Conservation (phyloP, 1,140 invertebrate species). For the Macrocentrus cingulum region DNA sequence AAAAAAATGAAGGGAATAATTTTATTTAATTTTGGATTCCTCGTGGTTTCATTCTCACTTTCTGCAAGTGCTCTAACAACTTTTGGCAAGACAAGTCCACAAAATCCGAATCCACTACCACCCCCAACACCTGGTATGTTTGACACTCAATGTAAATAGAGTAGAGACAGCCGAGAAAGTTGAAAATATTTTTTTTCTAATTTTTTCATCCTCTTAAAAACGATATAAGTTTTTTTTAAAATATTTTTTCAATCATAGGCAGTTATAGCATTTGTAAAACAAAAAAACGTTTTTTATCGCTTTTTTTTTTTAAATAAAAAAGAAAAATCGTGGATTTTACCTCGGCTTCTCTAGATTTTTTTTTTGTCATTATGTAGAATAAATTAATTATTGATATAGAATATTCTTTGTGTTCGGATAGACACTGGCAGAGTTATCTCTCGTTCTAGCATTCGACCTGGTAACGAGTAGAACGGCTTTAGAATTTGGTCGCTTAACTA, state of each 20-base stretch:
- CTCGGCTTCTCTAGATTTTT: too few species aligned
- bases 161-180: too few species aligned
- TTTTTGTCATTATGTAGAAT: too few species aligned
- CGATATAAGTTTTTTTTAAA: too few species aligned
- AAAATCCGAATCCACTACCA: constrained; percentile 58
- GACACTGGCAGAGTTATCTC: constrained; percentile 13
- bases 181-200: too few species aligned
- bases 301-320: too few species aligned
- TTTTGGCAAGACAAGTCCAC: constrained; percentile 67
- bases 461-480: constrained; percentile 18
- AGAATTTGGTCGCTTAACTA: constrained; percentile 26
- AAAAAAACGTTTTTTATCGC: too few species aligned
- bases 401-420: not conserved
- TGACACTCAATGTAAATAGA: constrained; percentile 11
- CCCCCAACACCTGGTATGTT: constrained; percentile 61
- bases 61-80: constrained; percentile 66
- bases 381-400: too few species aligned
- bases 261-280: too few species aligned
- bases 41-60: constrained; percentile 50
- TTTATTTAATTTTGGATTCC: constrained; percentile 36
- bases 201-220: too few species aligned
- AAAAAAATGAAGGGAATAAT: constrained; percentile 38
- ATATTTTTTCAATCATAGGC: too few species aligned
- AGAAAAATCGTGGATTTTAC: too few species aligned
- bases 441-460: constrained; percentile 18